These are phyloP conservation scores for Tangachromis dhanisi DNA, from an alignment of 2,113 vertebrate species.

Conservation along the genomic window DNA sequence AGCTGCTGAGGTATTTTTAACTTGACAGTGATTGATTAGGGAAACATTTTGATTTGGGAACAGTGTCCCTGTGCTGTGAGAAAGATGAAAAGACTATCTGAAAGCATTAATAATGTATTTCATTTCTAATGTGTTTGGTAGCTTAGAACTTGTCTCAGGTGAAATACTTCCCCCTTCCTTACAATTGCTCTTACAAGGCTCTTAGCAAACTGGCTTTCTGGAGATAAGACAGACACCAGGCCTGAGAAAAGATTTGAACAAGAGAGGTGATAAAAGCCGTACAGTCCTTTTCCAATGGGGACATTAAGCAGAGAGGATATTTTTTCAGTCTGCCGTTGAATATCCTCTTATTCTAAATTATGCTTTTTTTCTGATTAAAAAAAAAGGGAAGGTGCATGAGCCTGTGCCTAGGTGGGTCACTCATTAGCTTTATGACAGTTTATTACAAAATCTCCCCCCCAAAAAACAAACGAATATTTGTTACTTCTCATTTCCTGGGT, in stretches of 20 bases:
- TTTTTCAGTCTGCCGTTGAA: not conserved
- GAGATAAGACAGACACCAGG: conserved; percentile 10
- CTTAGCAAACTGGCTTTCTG: not conserved
- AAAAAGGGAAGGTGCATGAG: not conserved
- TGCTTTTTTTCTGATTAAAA: not conserved
- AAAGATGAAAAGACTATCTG: not conserved
- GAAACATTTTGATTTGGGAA: not conserved
- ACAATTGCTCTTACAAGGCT: not conserved
- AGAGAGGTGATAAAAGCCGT: conserved; percentile 6
- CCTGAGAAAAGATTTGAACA: not conserved
- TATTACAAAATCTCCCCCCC: not conserved
- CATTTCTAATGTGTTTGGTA: not conserved
- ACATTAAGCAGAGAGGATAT: conserved; percentile 5
- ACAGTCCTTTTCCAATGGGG: not conserved
- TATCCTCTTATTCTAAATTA: not conserved
- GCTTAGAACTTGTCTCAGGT: not conserved
- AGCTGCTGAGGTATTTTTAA: not conserved
- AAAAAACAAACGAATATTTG: not conserved
- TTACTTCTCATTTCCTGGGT: not conserved
- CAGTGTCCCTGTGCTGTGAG: not conserved
- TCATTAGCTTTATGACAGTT: not conserved
- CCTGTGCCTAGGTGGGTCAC: not conserved
- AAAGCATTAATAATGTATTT: not conserved
- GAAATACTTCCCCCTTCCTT: not conserved
- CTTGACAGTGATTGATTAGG: not conserved